Base-by-base conservation (phyloP, 2,888 invertebrate genomes). In the Plagodis pulveraria region DNA sequence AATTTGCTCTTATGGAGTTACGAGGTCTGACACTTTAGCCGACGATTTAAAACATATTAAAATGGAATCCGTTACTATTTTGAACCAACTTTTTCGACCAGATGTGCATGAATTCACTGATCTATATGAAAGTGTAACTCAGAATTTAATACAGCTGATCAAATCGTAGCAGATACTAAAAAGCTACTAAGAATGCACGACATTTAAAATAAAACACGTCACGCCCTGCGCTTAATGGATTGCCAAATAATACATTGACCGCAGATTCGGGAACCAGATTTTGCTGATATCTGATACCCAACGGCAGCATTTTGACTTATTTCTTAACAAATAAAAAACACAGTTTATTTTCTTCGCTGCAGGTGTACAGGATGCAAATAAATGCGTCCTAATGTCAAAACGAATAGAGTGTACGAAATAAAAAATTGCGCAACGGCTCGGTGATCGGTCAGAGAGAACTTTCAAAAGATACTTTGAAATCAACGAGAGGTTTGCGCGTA, bases 401-500 rank as follows among this genome's bases (percentile, higher is more conserved):
- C 53, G 61, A 70, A 70, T 71, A 58, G 68, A 73, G 72, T 70
- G 68, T 70, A 70, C 68, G 70, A 70, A 22, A 40, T 36, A 70
- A 77, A 78, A n/a, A 77, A 72, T 88, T 89, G 79, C 83, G 82
- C 79, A 84, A 81, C 67, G 64, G 75, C 69, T 66, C 72, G 67
- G 60, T 60, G 51, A 56, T 56, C 59, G 59, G 60, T 52, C 60
- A 56, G 67, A 80, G 77, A 84, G 77, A 84, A 89, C 89, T 91
- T 91, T 91, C 89, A 87, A 89, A 89, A 84, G 84, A 86, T 82
- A 83, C 86, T 85, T 80, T 86, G 87, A 88, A 88, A 89, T 87
- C 82, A 75, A 76, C 80, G 78, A 81, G 76, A 73, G 71, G 74
- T 77, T 75, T 72, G 70, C 73, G 67, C 73, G 76, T 76, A 78